Conservation (phyloP, 2,113 vertebrate species). For the Alligator sinensis region DNA sequence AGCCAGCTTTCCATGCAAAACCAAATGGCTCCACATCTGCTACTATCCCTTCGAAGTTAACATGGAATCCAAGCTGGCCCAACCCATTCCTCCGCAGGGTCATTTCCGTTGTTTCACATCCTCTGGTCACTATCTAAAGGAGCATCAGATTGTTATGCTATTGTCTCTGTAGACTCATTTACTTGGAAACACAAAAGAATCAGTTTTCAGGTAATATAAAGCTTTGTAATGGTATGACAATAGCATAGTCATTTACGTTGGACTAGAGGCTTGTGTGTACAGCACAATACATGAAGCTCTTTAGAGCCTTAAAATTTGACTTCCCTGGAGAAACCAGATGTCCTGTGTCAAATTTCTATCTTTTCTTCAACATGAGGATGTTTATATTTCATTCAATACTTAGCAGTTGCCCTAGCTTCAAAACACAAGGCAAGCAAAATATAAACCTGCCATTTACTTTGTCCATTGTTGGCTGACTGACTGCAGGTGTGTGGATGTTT, state of each 20-base stretch:
- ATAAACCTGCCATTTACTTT: background rate
- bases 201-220: background rate
- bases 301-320: background rate
- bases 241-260: background rate
- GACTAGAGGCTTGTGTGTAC: background rate
- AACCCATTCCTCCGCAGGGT: slow-evolving; percentile 91
- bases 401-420: slow-evolving; percentile 15
- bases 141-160: background rate
- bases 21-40: slow-evolving; percentile 97
- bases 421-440: slow-evolving; percentile 27
- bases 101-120: slow-evolving; percentile 95
- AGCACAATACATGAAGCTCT: background rate
- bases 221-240: background rate
- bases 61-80: slow-evolving; percentile 96
- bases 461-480: background rate
- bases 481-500: background rate
- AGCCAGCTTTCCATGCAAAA: slow-evolving; percentile 96
- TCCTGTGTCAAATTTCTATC: background rate
- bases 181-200: background rate
- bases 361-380: background rate
- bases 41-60: slow-evolving; percentile 97
- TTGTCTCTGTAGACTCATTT: background rate
- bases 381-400: background rate
- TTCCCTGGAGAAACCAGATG: background rate
- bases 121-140: slow-evolving; percentile 89